These are phyloP conservation scores for Anthophora plumipes DNA, from an alignment of 2,888 invertebrate genomes.

Conservation along the genomic window DNA sequence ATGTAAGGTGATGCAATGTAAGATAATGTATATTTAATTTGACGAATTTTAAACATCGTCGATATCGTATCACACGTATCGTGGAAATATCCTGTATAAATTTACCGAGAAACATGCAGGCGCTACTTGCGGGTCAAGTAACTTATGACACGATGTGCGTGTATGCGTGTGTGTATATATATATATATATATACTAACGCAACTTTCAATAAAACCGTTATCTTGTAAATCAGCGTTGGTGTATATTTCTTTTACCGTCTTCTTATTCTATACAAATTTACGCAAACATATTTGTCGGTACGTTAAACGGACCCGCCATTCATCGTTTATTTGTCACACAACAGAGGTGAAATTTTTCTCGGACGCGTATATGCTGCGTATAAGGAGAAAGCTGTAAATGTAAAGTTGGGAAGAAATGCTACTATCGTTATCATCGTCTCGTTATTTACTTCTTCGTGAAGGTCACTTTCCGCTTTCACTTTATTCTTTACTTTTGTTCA, in stretches of 20 bases:
- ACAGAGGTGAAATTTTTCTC: slow-evolving; percentile 58
- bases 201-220: slow-evolving; percentile 59
- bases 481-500: too few relatives aligned
- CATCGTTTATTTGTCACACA: slow-evolving; percentile 65
- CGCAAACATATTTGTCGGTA: slow-evolving; percentile 13
- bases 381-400: too few relatives aligned
- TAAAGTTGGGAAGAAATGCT: too few relatives aligned
- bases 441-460: too few relatives aligned
- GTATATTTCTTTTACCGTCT: slow-evolving; percentile 19
- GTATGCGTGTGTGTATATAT: neutral
- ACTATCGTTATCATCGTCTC: too few relatives aligned
- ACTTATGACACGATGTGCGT: slow-evolving; percentile 34
- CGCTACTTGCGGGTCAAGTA: slow-evolving; percentile 76
- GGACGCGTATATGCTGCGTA: too few relatives aligned
- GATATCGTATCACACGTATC: neutral
- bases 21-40: slow-evolving; percentile 21
- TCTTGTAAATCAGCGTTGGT: slow-evolving; percentile 51
- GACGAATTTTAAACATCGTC: slow-evolving; percentile 2
- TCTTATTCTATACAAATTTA: slow-evolving; percentile 17
- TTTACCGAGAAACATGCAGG: slow-evolving; percentile 14
- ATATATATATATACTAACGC: slow-evolving; percentile 22
- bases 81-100: neutral
- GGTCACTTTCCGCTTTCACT: too few relatives aligned
- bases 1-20: slow-evolving; percentile 23
- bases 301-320: slow-evolving; percentile 41